Evolutionary conservation across 2,797 vertebrate genomes (phyloP).

Genomic region (Peromyscus eremicus): DNA sequence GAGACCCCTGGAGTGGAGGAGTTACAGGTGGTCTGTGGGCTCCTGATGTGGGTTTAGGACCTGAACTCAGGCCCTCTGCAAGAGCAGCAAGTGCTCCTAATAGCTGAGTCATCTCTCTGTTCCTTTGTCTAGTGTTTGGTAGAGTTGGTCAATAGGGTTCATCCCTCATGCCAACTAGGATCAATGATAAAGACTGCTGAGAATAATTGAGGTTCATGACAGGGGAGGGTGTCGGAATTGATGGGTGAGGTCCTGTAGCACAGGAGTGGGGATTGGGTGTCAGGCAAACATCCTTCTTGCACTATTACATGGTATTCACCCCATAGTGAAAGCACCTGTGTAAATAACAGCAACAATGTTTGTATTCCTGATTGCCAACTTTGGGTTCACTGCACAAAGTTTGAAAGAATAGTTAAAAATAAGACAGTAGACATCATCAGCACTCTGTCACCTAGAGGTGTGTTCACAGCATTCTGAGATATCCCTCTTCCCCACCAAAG

Average conservation of each 20-base stretch:
- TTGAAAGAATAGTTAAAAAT: slow-evolving; percentile 19
- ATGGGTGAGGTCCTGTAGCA: neutral
- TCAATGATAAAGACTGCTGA: neutral
- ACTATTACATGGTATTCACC: neutral
- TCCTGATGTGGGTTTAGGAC: neutral
- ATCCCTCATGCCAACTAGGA: neutral
- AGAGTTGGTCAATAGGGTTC: neutral
- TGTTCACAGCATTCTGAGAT: neutral
- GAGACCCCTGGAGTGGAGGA: neutral
- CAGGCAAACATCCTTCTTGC: neutral
- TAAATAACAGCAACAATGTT: neutral
- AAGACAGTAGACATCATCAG: neutral
- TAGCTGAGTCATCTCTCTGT: no score
- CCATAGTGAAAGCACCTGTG: neutral
- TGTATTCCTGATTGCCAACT: neutral
- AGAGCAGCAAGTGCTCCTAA: neutral
- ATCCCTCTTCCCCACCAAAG: neutral
- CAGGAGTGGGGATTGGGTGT: no score
- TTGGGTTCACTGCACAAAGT: neutral
- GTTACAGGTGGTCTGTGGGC: neutral
- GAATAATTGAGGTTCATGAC: neutral
- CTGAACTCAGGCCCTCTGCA: neutral
- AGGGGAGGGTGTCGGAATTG: neutral
- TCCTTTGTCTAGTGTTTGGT: neutral
- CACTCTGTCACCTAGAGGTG: neutral